Conservation (phyloP, 1,140 invertebrate genomes). For the Microplitis demolitor region DNA sequence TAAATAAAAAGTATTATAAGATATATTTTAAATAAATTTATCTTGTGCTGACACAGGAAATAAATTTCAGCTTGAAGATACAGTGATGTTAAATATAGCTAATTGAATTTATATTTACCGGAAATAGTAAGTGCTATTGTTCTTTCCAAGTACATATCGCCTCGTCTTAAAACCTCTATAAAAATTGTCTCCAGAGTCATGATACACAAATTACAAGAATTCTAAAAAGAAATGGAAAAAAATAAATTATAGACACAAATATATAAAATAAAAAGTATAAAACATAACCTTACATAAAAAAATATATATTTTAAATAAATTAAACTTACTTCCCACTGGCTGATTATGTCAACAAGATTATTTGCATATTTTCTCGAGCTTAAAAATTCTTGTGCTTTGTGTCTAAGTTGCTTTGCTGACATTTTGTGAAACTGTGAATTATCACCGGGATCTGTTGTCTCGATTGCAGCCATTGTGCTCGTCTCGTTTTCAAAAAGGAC, state of each 20-base stretch:
- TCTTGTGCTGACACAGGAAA: conserved; percentile 1
- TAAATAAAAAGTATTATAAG: not conserved
- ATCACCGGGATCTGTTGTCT: conserved; percentile 14
- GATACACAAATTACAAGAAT: conserved; percentile 59
- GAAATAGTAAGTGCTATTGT: conserved; percentile 47
- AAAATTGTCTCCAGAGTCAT: conserved; percentile 73
- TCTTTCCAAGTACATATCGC: conserved; percentile 64
- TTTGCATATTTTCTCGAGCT: conserved; percentile 67
- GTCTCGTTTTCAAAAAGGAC: not conserved
- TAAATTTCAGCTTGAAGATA: not conserved
- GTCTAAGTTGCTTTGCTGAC: conserved; percentile 63
- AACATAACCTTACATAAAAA: not conserved
- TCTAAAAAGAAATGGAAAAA: conserved; percentile 44
- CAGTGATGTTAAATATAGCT: not conserved
- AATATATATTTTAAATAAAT: not conserved
- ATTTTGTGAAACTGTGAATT: conserved; percentile 44
- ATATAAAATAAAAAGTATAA: not conserved
- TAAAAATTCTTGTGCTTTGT: conserved; percentile 71
- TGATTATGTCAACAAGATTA: conserved; percentile 68
- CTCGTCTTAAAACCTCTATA: conserved; percentile 67
- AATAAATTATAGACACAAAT: conserved; percentile 3
- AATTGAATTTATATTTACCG: conserved; percentile 37
- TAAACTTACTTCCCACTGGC: conserved; percentile 65
- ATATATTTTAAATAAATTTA: not conserved
- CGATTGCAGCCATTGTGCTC: conserved; percentile 28